These are phyloP conservation scores for Bhutanitis thaidina DNA, from an alignment of 2,888 invertebrate genomes.

Conservation along the genomic window DNA sequence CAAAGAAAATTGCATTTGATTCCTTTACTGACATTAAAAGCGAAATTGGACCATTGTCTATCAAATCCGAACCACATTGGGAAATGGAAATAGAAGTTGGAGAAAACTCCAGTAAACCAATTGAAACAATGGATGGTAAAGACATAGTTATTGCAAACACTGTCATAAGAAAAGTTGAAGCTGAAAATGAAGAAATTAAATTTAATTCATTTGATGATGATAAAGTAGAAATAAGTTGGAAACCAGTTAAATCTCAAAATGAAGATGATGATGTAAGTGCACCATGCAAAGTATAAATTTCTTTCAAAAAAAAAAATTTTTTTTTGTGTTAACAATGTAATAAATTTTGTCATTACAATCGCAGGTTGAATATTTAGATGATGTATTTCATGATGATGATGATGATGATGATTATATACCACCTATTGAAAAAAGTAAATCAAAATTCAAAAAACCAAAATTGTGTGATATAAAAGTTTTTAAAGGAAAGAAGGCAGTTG, in stretches of 20 bases:
- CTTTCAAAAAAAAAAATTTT: too few relatives aligned
- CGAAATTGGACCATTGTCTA: slow-evolving; percentile 62
- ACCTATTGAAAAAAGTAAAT: slow-evolving; percentile 47
- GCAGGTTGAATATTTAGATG: slow-evolving; percentile 56
- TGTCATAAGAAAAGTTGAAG: slow-evolving; percentile 69
- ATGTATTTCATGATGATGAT: slow-evolving; percentile 59
- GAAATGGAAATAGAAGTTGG: slow-evolving; percentile 65
- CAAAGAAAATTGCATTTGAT: slow-evolving; percentile 72
- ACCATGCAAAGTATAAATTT: too few relatives aligned
- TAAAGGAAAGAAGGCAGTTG: slow-evolving; percentile 55
- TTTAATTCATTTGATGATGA: slow-evolving; percentile 26
- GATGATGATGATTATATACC: slow-evolving; percentile 68
- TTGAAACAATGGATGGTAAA: slow-evolving; percentile 54
- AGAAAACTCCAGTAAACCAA: slow-evolving; percentile 34
- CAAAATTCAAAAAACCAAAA: slow-evolving; percentile 65
- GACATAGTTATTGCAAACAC: slow-evolving; percentile 71
- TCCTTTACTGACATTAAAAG: slow-evolving; percentile 71
- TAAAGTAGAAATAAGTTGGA: slow-evolving; percentile 56
- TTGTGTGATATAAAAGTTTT: slow-evolving; percentile 64
- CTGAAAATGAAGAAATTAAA: slow-evolving; percentile 35
- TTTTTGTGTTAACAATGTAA: too few relatives aligned
- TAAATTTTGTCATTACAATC: background rate
- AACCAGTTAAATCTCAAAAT: slow-evolving; percentile 33
- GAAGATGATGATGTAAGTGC: slow-evolving; percentile 49
- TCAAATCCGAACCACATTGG: slow-evolving; percentile 69